These are phyloP conservation scores for Arizona elegans DNA, from an alignment of 2,113 vertebrate species.

Conservation along the genomic window DNA sequence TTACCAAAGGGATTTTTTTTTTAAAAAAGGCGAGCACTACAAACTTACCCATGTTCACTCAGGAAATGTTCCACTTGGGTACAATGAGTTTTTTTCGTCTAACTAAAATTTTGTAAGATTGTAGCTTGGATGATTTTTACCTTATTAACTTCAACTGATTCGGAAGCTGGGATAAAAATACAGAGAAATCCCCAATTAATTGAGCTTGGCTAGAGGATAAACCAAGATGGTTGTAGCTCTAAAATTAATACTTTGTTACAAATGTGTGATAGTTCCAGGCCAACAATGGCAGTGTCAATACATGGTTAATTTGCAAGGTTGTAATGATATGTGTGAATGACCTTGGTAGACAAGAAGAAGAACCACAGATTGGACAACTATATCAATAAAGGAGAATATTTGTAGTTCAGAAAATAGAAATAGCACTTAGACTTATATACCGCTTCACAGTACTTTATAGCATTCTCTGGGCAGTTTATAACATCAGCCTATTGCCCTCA, in stretches of 20 bases:
- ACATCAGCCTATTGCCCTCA: no score
- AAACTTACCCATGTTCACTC: not conserved
- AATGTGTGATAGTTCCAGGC: not conserved
- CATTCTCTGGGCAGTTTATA: no score
- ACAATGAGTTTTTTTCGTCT: not conserved
- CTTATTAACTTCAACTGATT: not conserved
- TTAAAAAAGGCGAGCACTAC: not conserved
- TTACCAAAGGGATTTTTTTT: not conserved
- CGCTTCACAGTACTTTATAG: no score
- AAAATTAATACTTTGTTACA: not conserved
- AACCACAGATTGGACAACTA: not conserved
- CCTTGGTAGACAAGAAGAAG: not conserved
- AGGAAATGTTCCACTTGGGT: not conserved
- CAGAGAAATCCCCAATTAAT: not conserved
- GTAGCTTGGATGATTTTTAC: not conserved
- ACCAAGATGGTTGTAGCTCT: not conserved
- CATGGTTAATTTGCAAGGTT: not conserved
- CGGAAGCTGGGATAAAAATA: constrained; percentile 6
- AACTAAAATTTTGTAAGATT: not conserved
- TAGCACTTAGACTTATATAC: not conserved
- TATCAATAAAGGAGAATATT: not conserved
- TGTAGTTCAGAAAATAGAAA: not conserved
- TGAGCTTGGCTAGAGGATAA: not conserved
- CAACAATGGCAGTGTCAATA: not conserved
- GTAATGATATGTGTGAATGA: not conserved